phyloP scores from a whole-genome alignment of 2,797 vertebrate species.

The Dicrostonyx torquatus region DNA sequence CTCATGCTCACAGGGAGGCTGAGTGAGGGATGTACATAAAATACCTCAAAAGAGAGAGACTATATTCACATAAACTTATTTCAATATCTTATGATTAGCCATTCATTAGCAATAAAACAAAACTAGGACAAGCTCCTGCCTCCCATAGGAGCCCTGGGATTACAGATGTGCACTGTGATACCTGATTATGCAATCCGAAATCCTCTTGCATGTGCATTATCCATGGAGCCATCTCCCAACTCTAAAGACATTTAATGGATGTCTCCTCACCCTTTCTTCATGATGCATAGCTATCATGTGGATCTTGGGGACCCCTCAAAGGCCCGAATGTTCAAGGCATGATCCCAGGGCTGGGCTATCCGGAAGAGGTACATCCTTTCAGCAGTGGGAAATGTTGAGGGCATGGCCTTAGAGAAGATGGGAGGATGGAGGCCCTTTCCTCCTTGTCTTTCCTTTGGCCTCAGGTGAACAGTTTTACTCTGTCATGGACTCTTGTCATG shows the following conservation, averaged over 20 bases:
- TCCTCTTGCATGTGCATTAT: background rate
- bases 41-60: background rate
- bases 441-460: no score
- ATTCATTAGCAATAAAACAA: background rate
- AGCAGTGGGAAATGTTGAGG: background rate
- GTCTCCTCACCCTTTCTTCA: background rate
- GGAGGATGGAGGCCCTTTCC: background rate
- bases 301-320: background rate
- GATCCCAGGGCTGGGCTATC: background rate
- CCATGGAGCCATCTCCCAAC: background rate
- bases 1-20: background rate
- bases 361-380: background rate
- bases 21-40: background rate
- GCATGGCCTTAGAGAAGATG: background rate
- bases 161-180: background rate
- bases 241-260: background rate
- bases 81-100: background rate
- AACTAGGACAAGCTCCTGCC: background rate
- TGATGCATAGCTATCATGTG: background rate
- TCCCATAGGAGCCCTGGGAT: background rate
- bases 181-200: background rate
- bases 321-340: background rate
- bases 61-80: background rate
- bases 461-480: background rate
- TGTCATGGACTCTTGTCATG: background rate